Conservation (phyloP, 2,113 vertebrate genomes). For the Gallinago paraguaiae region DNA sequence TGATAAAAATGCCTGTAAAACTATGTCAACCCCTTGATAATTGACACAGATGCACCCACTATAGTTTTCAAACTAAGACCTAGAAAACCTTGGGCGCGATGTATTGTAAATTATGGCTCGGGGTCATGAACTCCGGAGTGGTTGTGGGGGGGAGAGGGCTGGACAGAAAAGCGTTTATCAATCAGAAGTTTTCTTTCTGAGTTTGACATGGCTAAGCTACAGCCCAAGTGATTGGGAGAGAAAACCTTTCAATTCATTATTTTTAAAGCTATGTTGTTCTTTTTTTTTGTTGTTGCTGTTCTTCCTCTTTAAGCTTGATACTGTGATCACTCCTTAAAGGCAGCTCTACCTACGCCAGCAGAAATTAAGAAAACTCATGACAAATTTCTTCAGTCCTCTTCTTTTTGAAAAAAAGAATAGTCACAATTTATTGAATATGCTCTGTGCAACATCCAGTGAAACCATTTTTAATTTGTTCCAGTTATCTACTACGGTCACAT, state of each 20-base stretch:
- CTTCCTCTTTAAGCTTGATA: background rate
- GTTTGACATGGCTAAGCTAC: constrained; percentile 82
- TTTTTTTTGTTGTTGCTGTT: background rate
- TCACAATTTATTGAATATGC: background rate
- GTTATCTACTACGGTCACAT: background rate
- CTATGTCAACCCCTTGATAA: constrained; percentile 79
- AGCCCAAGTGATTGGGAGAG: constrained; percentile 76
- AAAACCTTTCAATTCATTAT: constrained; percentile 77
- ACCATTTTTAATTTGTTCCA: background rate
- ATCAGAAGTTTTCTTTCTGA: constrained; percentile 73
- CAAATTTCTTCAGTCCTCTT: background rate
- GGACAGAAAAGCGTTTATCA: constrained; percentile 74
- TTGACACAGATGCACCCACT: constrained; percentile 83
- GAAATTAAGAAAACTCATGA: background rate
- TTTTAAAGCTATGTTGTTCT: constrained; percentile 47
- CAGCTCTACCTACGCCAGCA: background rate
- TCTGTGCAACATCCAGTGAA: background rate
- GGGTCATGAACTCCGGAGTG: constrained; percentile 84
- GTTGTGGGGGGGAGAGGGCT: constrained; percentile 12
- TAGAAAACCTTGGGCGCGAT: constrained; percentile 73
- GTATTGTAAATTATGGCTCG: constrained; percentile 84
- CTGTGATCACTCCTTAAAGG: background rate
- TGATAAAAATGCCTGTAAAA: constrained; percentile 83
- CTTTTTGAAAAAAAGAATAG: background rate
- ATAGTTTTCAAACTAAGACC: constrained; percentile 82